These are phyloP conservation scores for Diachasmimorpha longicaudata DNA, from an alignment of 1,140 invertebrate species.

Conservation along the genomic window DNA sequence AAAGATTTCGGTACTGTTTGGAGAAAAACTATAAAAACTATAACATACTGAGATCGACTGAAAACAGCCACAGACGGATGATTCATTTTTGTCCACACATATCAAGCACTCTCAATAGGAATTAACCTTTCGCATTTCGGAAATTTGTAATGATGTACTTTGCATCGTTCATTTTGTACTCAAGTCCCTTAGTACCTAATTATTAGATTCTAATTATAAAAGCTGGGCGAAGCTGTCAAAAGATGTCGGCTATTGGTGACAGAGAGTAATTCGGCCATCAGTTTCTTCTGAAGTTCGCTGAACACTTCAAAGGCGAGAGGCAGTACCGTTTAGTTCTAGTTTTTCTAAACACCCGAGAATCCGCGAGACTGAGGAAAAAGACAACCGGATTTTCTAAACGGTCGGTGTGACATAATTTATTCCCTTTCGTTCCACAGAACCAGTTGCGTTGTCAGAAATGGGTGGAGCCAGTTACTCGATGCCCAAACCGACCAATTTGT, in stretches of 20 bases:
- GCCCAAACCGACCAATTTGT: slow-evolving; percentile 13
- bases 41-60: too few relatives aligned
- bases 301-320: neutral
- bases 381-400: neutral
- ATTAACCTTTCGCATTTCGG: too few relatives aligned
- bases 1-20: too few relatives aligned
- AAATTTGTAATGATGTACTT: too few relatives aligned
- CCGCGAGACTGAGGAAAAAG: neutral
- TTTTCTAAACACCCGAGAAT: neutral
- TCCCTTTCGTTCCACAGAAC: neutral
- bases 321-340: neutral
- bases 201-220: neutral
- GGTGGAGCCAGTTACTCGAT: slow-evolving; percentile 10
- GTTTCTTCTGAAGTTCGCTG: neutral
- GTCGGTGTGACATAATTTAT: neutral
- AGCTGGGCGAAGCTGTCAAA: neutral
- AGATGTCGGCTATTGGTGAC: neutral
- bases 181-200: neutral
- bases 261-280: neutral
- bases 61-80: too few relatives aligned
- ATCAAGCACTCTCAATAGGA: too few relatives aligned
- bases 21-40: too few relatives aligned
- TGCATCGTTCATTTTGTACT: too few relatives aligned
- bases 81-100: too few relatives aligned
- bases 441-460: neutral